Evolutionary conservation across 2,888 invertebrate genomes (phyloP).

Genomic region (Scaptomyza caliginosa): DNA sequence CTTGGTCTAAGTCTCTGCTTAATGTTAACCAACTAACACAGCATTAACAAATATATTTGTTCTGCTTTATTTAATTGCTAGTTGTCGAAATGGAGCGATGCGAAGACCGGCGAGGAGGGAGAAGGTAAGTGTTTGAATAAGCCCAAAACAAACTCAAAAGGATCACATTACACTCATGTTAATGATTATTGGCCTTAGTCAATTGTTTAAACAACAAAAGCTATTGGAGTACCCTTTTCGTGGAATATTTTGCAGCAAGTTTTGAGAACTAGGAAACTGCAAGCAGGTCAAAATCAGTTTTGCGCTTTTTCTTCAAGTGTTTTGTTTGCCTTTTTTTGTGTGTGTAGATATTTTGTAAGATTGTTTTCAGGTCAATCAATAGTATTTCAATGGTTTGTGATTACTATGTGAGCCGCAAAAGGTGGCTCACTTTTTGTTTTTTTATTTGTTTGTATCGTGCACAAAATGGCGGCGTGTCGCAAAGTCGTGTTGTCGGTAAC

Average conservation of each 20-base stretch:
- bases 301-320: constrained; percentile 2
- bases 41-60: constrained; percentile 31
- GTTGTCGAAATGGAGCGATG: constrained; percentile 90
- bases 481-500: constrained; percentile 34
- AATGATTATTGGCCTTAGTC: not conserved
- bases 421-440: constrained; percentile 3
- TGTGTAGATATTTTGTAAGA: constrained; percentile 17
- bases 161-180: not conserved
- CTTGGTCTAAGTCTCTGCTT: not conserved
- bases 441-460: constrained; percentile 16
- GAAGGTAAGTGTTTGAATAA: constrained; percentile 72
- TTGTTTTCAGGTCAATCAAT: constrained; percentile 82
- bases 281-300: constrained; percentile 16
- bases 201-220: not conserved
- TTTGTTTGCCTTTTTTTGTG: not conserved
- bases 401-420: constrained; percentile 52
- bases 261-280: not conserved
- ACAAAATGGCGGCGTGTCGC: constrained; percentile 49
- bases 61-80: constrained; percentile 83
- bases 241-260: not conserved
- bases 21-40: constrained; percentile 13
- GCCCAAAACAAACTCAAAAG: not conserved
- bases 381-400: constrained; percentile 64
- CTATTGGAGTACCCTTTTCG: not conserved
- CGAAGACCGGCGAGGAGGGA: constrained; percentile 80